These are phyloP conservation scores for Chironomus tepperi DNA, from an alignment of 1,140 invertebrate genomes.

Conservation along the genomic window DNA sequence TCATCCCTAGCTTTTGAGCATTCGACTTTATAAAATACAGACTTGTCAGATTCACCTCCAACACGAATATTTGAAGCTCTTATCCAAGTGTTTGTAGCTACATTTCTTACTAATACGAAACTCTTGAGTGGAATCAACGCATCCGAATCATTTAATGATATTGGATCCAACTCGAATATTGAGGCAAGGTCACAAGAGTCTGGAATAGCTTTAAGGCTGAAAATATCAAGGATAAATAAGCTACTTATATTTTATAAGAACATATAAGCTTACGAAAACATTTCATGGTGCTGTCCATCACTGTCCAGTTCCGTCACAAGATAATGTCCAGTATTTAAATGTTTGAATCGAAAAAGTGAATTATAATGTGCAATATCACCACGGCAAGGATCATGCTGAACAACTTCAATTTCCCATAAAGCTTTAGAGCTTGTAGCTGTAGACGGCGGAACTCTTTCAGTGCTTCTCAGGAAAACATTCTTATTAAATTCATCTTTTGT, in stretches of 20 bases:
- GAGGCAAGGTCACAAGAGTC: slow-evolving; percentile 87
- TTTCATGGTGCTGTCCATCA: too few species aligned
- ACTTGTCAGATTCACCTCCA: slow-evolving; percentile 92
- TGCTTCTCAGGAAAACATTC: slow-evolving; percentile 76
- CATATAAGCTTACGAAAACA: too few species aligned
- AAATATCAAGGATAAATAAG: slow-evolving; percentile 38
- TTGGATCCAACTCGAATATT: slow-evolving; percentile 91
- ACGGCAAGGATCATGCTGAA: slow-evolving; percentile 94
- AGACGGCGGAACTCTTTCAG: slow-evolving; percentile 87
- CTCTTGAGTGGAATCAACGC: slow-evolving; percentile 89
- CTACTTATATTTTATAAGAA: too few species aligned
- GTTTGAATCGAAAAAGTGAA: slow-evolving; percentile 95
- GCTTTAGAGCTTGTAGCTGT: slow-evolving; percentile 98
- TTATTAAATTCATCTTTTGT: slow-evolving; percentile 98
- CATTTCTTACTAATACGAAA: slow-evolving; percentile 83
- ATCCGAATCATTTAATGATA: slow-evolving; percentile 82
- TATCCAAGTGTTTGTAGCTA: slow-evolving; percentile 93
- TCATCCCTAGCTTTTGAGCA: slow-evolving; percentile 93
- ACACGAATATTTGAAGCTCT: slow-evolving; percentile 92
- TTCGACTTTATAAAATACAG: slow-evolving; percentile 95
- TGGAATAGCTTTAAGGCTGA: slow-evolving; percentile 78
- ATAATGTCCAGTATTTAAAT: slow-evolving; percentile 94
- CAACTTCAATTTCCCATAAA: slow-evolving; percentile 98
- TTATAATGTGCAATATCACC: slow-evolving; percentile 98
- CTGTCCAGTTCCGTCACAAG: slow-evolving; percentile 35